Evolutionary conservation across 2,888 invertebrate species (phyloP).

Genomic region (Apodemia zela): DNA sequence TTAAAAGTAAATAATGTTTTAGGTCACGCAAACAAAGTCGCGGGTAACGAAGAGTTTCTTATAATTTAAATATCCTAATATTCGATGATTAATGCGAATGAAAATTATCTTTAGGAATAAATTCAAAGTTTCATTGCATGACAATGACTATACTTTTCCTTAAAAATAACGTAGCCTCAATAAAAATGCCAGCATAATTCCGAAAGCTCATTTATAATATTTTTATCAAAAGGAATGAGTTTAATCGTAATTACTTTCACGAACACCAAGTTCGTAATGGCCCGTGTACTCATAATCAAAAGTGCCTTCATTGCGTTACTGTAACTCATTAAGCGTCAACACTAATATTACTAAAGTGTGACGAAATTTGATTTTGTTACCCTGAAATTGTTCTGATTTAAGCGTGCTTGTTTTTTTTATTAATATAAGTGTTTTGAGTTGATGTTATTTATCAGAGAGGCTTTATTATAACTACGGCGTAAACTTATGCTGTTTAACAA

Average conservation of each 20-base stretch:
- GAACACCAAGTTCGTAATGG: slow-evolving; percentile 52
- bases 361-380: slow-evolving; percentile 71
- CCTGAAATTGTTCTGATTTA: slow-evolving; percentile 49
- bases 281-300: slow-evolving; percentile 52
- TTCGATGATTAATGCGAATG: slow-evolving; percentile 23
- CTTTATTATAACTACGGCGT: not conserved
- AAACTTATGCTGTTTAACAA: not conserved
- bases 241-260: slow-evolving; percentile 63
- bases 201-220: slow-evolving; percentile 35
- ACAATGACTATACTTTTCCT: slow-evolving; percentile 13
- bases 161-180: slow-evolving; percentile 14
- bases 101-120: slow-evolving; percentile 6
- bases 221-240: slow-evolving; percentile 47
- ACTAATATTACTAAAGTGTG: slow-evolving; percentile 63
- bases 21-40: too few relatives aligned
- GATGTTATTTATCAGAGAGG: not conserved
- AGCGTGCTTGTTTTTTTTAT: slow-evolving; percentile 37
- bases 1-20: too few relatives aligned
- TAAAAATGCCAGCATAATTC: slow-evolving; percentile 15
- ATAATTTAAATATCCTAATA: slow-evolving; percentile 10
- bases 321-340: slow-evolving; percentile 56
- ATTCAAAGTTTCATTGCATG: slow-evolving; percentile 13
- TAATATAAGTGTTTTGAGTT: not conserved
- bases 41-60: too few relatives aligned
- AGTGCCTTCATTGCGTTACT: slow-evolving; percentile 64